These are phyloP conservation scores for Sycon ciliatum DNA, from an alignment of 37 sponge, comb jelly and placozoan species.

Conservation along the genomic window DNA sequence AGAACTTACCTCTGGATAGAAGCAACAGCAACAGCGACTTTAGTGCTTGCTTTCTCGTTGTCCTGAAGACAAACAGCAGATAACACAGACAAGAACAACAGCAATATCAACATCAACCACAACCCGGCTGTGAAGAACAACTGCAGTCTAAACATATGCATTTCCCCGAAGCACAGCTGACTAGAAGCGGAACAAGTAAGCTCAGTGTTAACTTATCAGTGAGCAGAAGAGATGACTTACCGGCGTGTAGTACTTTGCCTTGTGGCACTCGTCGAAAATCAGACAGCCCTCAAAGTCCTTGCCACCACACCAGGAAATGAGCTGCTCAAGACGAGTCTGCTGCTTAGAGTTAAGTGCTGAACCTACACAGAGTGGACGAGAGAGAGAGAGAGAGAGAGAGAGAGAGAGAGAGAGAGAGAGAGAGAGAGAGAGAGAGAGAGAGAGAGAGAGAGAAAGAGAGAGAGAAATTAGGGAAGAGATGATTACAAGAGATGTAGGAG, in stretches of 20 bases:
- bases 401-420: too few relatives aligned
- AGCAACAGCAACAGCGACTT: slow-evolving; percentile 46
- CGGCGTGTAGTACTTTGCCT: slow-evolving; percentile 46
- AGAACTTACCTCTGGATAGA: slow-evolving; percentile 29
- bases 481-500: too few relatives aligned
- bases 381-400: too few relatives aligned
- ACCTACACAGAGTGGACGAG: neutral
- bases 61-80: slow-evolving; percentile 14
- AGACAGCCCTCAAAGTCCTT: slow-evolving; percentile 40
- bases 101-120: too few relatives aligned
- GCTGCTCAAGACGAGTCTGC: slow-evolving; percentile 37
- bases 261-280: slow-evolving; percentile 57
- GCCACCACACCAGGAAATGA: slow-evolving; percentile 53
- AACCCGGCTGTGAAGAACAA: too few relatives aligned
- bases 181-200: neutral
- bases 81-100: too few relatives aligned
- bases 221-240: neutral
- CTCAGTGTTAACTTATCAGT: neutral
- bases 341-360: neutral
- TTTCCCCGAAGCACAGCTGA: too few relatives aligned
- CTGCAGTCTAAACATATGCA: too few relatives aligned
- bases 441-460: too few relatives aligned
- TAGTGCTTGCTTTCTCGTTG: slow-evolving; percentile 44
- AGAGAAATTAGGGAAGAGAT: too few relatives aligned
- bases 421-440: too few relatives aligned